These are phyloP conservation scores for Cheilosia vernalis DNA, from an alignment of 2,888 invertebrate genomes.

Conservation along the genomic window DNA sequence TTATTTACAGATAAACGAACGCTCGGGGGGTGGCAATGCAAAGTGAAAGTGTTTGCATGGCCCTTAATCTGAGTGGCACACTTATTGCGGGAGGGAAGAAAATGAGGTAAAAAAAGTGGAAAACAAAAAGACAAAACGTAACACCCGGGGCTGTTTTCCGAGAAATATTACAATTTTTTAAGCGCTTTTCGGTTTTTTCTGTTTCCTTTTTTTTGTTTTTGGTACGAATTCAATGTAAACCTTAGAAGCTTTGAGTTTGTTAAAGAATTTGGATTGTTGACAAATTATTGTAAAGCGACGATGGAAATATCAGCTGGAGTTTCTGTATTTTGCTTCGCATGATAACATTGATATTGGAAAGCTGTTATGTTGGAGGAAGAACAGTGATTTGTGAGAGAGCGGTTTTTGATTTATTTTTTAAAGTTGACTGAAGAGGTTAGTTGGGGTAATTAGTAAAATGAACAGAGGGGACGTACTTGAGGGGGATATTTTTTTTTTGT, in stretches of 20 bases:
- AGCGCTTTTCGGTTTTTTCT: slow-evolving; percentile 29
- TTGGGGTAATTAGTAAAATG: no score
- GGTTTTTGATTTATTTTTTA: no score
- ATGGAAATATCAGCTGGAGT: not conserved
- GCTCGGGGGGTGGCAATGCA: slow-evolving; percentile 1
- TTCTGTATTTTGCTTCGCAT: not conserved
- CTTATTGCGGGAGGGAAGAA: slow-evolving; percentile 8
- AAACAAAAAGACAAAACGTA: not conserved
- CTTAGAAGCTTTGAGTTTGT: slow-evolving; percentile 16
- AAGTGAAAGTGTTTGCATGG: slow-evolving; percentile 63
- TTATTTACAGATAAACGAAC: slow-evolving; percentile 42
- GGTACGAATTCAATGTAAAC: not conserved
- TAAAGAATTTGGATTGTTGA: slow-evolving; percentile 23
- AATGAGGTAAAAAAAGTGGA: slow-evolving; percentile 11
- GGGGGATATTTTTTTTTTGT: no score
- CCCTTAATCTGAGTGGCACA: slow-evolving; percentile 57
- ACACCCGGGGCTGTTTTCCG: slow-evolving; percentile 28
- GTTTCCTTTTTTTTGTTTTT: not conserved
- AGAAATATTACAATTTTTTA: slow-evolving; percentile 57
- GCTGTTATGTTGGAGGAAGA: not conserved
- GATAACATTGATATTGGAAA: slow-evolving; percentile 8
- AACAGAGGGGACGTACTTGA: no score
- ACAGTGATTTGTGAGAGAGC: no score
- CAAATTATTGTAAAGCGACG: slow-evolving; percentile 37
- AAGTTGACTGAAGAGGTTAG: no score